Evolutionary conservation across 1,140 invertebrate genomes (phyloP).

Genomic region (Monochamus saltuarius): DNA sequence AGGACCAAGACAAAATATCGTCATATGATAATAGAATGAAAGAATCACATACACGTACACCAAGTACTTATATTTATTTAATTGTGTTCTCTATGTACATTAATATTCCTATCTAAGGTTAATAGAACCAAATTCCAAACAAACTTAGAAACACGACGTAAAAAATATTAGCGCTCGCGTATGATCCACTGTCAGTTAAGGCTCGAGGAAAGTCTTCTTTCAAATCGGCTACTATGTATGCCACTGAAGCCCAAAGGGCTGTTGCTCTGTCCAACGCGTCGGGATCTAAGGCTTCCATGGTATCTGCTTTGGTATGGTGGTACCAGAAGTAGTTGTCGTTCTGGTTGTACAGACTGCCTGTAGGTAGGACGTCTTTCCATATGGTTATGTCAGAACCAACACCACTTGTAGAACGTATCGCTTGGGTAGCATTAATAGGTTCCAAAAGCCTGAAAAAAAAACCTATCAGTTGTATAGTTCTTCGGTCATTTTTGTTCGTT

Average conservation of each 20-base stretch:
- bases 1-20: too few species aligned
- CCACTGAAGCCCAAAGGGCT: conserved; percentile 70
- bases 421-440: conserved; percentile 1
- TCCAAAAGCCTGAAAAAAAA: not conserved
- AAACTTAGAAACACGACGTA: too few species aligned
- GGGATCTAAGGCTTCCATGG: conserved; percentile 70
- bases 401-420: not conserved
- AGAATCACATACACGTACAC: too few species aligned
- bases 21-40: too few species aligned
- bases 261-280: conserved; percentile 65
- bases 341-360: conserved; percentile 64
- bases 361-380: conserved; percentile 64
- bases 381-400: conserved; percentile 64
- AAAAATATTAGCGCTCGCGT: too few species aligned
- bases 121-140: too few species aligned
- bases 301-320: conserved; percentile 78
- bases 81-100: too few species aligned
- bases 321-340: conserved; percentile 79
- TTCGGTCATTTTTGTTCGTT: too few species aligned
- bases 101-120: too few species aligned
- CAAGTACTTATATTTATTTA: too few species aligned
- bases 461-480: too few species aligned
- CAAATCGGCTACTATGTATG: conserved; percentile 74
- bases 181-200: too few species aligned
- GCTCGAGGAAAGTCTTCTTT: conserved; percentile 62